Evolutionary conservation across 1,140 invertebrate species (phyloP).

Genomic region (Tetraneura akinire): DNA sequence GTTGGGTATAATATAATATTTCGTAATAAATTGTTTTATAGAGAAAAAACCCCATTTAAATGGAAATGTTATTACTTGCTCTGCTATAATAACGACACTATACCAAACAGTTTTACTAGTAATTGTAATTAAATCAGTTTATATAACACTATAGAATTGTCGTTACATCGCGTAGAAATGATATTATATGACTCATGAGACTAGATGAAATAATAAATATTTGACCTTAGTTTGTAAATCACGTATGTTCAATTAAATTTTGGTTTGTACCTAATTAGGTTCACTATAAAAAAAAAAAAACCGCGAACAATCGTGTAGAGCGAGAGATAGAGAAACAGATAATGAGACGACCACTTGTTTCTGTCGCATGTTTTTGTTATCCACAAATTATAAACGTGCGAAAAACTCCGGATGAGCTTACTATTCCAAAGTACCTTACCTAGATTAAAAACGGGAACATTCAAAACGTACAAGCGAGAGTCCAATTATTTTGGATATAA

Average conservation of each 20-base stretch:
- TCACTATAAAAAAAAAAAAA: background rate
- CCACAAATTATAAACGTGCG: conserved; percentile 28
- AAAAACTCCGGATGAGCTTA: conserved; percentile 15
- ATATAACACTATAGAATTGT: conserved; percentile 14
- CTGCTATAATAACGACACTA: background rate
- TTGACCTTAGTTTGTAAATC: conserved; percentile 1
- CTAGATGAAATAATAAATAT: background rate
- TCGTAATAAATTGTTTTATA: too few relatives aligned
- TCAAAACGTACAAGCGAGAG: background rate
- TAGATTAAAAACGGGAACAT: background rate
- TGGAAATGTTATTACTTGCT: too few relatives aligned
- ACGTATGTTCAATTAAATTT: background rate
- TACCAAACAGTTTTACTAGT: conserved; percentile 3
- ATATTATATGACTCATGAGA: background rate
- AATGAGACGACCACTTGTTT: conserved; percentile 27
- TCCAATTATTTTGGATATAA: too few relatives aligned
- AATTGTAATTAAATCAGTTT: conserved; percentile 17
- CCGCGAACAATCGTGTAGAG: conserved; percentile 5
- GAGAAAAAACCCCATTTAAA: too few relatives aligned
- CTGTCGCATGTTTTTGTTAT: conserved; percentile 36
- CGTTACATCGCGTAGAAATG: background rate
- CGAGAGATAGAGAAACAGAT: background rate
- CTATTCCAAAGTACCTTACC: background rate
- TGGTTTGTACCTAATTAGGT: conserved; percentile 26
- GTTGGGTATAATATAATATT: too few relatives aligned